Conservation (phyloP, 2,113 vertebrate species). For the Phoenicopterus ruber region DNA sequence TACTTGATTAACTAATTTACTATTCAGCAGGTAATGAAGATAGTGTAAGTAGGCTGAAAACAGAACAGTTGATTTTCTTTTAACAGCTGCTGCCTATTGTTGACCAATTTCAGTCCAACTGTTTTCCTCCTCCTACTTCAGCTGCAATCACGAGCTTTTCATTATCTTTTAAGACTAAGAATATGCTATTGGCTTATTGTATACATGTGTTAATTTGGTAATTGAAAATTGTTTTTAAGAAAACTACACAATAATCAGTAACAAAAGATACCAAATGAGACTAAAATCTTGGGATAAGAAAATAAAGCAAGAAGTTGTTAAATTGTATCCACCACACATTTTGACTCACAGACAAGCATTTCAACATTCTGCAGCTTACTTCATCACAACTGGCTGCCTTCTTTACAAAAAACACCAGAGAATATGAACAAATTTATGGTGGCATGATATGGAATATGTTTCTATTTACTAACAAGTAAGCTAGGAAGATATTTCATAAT, state of each 20-base stretch:
- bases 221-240: not conserved
- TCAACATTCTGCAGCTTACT: not conserved
- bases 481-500: not conserved
- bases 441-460: not conserved
- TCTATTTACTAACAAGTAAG: not conserved
- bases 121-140: not conserved
- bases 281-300: not conserved
- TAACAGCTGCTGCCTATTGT: not conserved
- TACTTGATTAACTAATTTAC: not conserved
- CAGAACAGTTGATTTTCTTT: not conserved
- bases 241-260: not conserved
- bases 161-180: not conserved
- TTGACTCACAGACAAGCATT: not conserved
- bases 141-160: not conserved
- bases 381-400: not conserved
- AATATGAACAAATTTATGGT: not conserved
- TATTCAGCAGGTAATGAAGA: not conserved
- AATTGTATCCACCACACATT: not conserved
- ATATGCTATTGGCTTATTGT: not conserved
- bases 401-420: not conserved
- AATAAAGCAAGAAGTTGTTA: not conserved
- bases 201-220: not conserved
- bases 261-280: not conserved
- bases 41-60: not conserved
- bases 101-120: not conserved